These are phyloP conservation scores for Ophion costatus DNA, from an alignment of 2,888 invertebrate genomes.

Conservation along the genomic window DNA sequence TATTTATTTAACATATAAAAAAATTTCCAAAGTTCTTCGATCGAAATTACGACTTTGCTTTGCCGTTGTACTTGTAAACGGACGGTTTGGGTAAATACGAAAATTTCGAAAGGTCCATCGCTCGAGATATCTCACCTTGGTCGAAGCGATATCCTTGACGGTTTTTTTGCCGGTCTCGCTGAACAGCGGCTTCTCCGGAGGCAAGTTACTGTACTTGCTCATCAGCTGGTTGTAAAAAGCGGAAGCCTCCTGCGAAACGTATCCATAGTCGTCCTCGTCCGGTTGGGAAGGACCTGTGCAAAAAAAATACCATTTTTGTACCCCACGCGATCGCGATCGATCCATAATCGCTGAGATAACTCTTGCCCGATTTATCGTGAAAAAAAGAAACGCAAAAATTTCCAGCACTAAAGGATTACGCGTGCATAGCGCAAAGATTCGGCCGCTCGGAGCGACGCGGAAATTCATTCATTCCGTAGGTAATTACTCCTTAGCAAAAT, in stretches of 20 bases:
- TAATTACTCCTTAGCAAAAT: conserved; percentile 37
- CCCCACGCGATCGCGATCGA: not conserved
- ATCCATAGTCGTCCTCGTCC: conserved; percentile 96
- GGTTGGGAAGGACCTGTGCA: conserved; percentile 89
- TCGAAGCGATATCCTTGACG: conserved; percentile 84
- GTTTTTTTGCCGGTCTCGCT: conserved; percentile 85
- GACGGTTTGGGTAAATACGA: not conserved
- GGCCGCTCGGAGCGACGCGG: not conserved
- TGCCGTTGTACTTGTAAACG: no score
- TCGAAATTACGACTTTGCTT: no score
- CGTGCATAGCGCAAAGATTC: not conserved
- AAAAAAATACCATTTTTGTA: conserved; percentile 3
- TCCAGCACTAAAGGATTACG: not conserved
- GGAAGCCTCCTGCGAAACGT: conserved; percentile 93
- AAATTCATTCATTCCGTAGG: not conserved
- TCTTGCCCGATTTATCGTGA: conserved; percentile 52
- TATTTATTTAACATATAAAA: no score
- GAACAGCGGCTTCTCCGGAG: conserved; percentile 89
- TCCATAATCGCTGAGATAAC: conserved; percentile 52
- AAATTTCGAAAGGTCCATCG: not conserved
- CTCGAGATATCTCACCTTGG: conserved; percentile 78
- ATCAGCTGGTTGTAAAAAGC: conserved; percentile 93
- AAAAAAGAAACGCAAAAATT: not conserved
- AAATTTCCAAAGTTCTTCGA: no score
- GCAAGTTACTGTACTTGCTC: conserved; percentile 91